Evolutionary conservation across 2,113 vertebrate genomes (phyloP).

Genomic region (Geothlypis trichas): DNA sequence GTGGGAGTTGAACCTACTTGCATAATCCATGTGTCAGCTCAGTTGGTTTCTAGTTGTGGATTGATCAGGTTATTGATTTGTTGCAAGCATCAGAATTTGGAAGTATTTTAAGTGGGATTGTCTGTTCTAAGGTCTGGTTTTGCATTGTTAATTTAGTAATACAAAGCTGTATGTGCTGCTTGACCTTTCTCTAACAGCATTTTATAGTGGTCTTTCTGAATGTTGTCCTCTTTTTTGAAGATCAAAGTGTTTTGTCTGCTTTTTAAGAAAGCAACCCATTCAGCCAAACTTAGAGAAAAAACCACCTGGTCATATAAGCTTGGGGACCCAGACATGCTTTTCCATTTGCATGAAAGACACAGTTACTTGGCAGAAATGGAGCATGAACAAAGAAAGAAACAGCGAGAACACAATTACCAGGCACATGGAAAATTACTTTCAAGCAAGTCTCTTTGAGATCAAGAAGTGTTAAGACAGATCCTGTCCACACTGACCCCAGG

Average conservation of each 20-base stretch:
- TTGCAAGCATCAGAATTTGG: background rate
- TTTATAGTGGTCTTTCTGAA: background rate
- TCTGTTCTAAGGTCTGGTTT: background rate
- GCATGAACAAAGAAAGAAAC: slow-evolving; percentile 14
- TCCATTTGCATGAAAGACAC: background rate
- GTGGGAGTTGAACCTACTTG: background rate
- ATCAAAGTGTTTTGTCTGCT: background rate
- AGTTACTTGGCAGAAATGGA: slow-evolving; percentile 7
- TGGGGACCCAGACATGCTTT: background rate
- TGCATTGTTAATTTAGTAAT: background rate
- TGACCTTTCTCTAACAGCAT: background rate
- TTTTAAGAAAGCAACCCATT: background rate
- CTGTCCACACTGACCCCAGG: background rate
- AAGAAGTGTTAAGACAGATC: background rate
- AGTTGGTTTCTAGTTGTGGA: background rate
- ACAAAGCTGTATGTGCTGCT: background rate
- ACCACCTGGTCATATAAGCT: background rate
- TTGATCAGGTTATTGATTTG: background rate
- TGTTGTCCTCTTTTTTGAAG: background rate
- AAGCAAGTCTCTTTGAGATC: background rate
- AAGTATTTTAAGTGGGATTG: background rate
- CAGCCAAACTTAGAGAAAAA: background rate
- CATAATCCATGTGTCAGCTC: background rate
- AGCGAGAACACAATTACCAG: background rate
- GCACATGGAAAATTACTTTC: background rate